Conservation (phyloP, 2,113 vertebrate genomes). For the Phoenicopterus ruber region DNA sequence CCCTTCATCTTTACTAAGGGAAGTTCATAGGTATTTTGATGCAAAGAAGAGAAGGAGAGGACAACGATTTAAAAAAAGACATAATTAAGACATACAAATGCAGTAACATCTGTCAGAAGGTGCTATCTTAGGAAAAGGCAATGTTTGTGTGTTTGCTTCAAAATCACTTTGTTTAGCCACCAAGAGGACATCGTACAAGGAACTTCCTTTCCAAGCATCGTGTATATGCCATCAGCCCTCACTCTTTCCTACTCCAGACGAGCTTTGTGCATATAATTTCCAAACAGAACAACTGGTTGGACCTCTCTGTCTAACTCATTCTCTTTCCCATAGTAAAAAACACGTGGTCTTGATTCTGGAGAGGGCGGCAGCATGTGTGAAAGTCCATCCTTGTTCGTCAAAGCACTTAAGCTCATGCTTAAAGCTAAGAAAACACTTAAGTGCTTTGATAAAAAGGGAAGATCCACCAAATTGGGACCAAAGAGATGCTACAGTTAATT, state of each 20-base stretch:
- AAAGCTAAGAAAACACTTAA: conserved; percentile 34
- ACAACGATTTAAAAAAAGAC: not conserved
- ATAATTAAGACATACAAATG: not conserved
- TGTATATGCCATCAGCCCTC: not conserved
- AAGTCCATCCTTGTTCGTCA: conserved; percentile 11
- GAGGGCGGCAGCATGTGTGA: not conserved
- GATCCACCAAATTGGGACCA: not conserved
- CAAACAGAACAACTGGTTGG: not conserved
- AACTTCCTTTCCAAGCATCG: not conserved
- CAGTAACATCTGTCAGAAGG: not conserved
- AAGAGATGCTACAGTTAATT: conserved; percentile 39
- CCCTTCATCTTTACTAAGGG: not conserved
- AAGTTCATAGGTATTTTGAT: not conserved
- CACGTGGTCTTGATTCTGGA: not conserved
- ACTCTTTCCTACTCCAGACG: not conserved
- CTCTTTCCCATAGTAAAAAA: not conserved
- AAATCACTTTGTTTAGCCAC: conserved; percentile 12
- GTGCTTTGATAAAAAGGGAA: conserved; percentile 12
- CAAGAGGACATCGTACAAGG: not conserved
- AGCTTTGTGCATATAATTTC: not conserved
- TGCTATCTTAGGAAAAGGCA: not conserved
- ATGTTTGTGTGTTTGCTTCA: not conserved
- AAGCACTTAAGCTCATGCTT: conserved; percentile 1
- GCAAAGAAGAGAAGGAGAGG: not conserved
- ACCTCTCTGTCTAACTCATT: not conserved